Conservation (phyloP, 2,113 vertebrate genomes). For the Archilochus colubris region DNA sequence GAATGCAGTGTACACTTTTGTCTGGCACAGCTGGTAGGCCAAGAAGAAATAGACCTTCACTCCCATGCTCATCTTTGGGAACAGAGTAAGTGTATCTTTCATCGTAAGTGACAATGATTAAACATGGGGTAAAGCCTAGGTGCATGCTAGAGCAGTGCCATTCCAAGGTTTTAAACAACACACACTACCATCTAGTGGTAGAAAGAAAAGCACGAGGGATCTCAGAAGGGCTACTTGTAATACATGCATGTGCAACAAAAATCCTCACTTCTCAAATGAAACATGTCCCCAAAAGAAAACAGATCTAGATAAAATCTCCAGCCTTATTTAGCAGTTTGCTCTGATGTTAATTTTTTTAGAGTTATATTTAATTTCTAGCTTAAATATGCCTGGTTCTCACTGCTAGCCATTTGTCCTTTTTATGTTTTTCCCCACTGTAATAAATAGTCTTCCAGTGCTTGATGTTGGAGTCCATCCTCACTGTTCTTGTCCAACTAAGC, state of each 20-base stretch:
- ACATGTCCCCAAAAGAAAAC: background rate
- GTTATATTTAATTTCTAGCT: background rate
- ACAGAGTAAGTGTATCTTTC: background rate
- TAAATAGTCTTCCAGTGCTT: background rate
- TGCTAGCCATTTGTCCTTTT: background rate
- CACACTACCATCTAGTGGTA: slow-evolving; percentile 60
- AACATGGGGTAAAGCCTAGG: background rate
- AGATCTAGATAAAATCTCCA: background rate
- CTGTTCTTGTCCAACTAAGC: slow-evolving; percentile 24
- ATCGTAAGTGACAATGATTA: background rate
- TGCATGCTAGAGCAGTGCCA: accelerated
- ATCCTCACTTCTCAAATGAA: background rate
- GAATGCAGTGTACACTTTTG: accelerated
- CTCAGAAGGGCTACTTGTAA: background rate
- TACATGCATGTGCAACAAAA: background rate
- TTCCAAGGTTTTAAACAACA: background rate
- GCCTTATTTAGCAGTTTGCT: background rate
- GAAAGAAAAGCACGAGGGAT: accelerated
- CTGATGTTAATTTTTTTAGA: background rate
- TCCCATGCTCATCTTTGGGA: background rate
- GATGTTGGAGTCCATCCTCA: background rate
- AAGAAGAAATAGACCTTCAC: background rate
- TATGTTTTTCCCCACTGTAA: background rate
- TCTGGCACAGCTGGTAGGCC: background rate
- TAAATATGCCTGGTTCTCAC: background rate